These are phyloP conservation scores for Nephrocerus scutellatus DNA, from an alignment of 2,888 invertebrate genomes.

Conservation along the genomic window DNA sequence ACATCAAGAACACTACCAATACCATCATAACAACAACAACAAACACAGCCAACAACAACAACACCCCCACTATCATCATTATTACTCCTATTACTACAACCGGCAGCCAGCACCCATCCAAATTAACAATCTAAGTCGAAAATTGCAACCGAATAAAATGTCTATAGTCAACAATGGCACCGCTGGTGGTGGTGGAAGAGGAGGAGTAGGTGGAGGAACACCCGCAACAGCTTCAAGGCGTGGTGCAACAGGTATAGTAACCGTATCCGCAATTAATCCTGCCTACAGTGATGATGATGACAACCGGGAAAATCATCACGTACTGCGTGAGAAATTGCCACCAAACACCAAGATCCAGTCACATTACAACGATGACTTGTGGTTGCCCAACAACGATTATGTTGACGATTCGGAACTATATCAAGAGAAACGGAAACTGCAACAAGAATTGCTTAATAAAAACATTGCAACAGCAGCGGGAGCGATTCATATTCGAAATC, in stretches of 20 bases:
- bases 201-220: not conserved
- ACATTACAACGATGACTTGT: too few relatives aligned
- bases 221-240: too few relatives aligned
- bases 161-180: not conserved
- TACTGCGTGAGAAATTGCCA: constrained; percentile 28
- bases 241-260: constrained; percentile 28
- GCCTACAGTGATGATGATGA: constrained; percentile 20
- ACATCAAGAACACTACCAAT: too few relatives aligned
- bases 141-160: constrained; percentile 11
- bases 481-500: too few relatives aligned
- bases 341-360: too few relatives aligned
- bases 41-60: too few relatives aligned
- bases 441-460: too few relatives aligned
- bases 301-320: constrained; percentile 20
- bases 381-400: too few relatives aligned
- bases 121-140: constrained; percentile 7
- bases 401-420: too few relatives aligned
- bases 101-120: constrained; percentile 19
- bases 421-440: too few relatives aligned
- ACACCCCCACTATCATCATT: constrained; percentile 37
- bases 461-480: too few relatives aligned
- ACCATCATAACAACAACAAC: too few relatives aligned
- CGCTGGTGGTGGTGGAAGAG: not conserved
- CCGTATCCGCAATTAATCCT: constrained; percentile 23
- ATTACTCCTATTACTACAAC: constrained; percentile 37